Base-by-base conservation (phyloP, 30 jellyfish, hydroid and myxozoan species). In the Nemopilema nomurai region DNA sequence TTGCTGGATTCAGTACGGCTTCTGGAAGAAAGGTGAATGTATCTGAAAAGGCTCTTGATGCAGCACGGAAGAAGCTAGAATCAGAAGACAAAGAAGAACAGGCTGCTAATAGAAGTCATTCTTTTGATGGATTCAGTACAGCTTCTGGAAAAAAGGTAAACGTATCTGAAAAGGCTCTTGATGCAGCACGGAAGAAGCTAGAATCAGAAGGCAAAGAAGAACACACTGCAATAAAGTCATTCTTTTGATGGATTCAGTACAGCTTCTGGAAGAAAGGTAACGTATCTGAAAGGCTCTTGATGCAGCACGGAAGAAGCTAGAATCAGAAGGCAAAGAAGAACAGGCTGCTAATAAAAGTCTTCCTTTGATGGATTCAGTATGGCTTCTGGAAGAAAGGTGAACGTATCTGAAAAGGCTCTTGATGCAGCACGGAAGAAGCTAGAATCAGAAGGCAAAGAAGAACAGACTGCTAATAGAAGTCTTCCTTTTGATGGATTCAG, bases 231-330 rank as follows among this genome's bases (percentile, higher is more conserved):
- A 13, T 3, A 41, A 41, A 13, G 6, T 3, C 13, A 6, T 41
- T 41, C 57, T 6, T 41, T 41, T 26, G 22, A 23, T 30, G 97
- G 97, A 24, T 89, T 89, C 50, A 67, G 73, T 51, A 81, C 92
- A 28, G 97, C 83, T 18, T 41, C 71, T 30, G 97, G 97, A 72
- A 71, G 67, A 77, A 71, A 73, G 49, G 90, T 81, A 9, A 73
- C n/a, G 62, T 89, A 72, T 80, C 97, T 8, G 85, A 83, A 16
- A 69, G 13, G 89, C 97, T 8, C 1, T 90, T 29, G 75, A 74
- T 29, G 91, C 81, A n/a, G 97, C 97, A 17, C 83, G 64, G 89
- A 71, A 67, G 73, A 70, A 28, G 27, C 49, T 90, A 16, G 95
- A 76, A 20, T 9, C 62, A 20, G 77, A 26, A 26, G 4, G 85